Conservation (phyloP, 2,888 invertebrate species). For the Drosophila prostipennis region DNA sequence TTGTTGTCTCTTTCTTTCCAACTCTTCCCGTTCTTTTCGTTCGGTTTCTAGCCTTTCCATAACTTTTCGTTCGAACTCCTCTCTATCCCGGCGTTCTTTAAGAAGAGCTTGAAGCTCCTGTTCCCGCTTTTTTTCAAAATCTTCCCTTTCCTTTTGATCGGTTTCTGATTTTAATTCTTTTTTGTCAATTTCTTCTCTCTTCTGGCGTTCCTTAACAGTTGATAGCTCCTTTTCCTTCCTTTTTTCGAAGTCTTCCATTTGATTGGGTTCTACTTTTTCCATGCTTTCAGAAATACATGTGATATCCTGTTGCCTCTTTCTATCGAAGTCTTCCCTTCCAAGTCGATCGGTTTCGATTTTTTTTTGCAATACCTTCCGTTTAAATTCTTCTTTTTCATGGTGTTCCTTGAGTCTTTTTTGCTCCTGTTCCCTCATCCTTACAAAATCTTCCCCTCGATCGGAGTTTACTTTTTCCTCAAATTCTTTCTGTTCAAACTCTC, state of each 20-base stretch:
- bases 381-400: not conserved
- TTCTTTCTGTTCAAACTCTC: not conserved
- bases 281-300: not conserved
- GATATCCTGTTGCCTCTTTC: not conserved
- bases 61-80: constrained; percentile 1
- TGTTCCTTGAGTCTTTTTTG: not conserved
- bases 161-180: not conserved
- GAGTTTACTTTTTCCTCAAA: not conserved
- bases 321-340: too few relatives aligned
- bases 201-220: not conserved
- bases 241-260: not conserved
- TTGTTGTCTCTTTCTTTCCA: not conserved
- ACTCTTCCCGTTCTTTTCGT: not conserved
- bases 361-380: not conserved
- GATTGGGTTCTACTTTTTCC: not conserved
- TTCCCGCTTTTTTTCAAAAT: not conserved
- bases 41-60: not conserved
- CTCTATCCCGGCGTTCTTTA: not conserved
- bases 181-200: not conserved
- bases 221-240: not conserved
- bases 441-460: not conserved
- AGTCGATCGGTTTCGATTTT: not conserved
- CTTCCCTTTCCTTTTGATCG: not conserved
- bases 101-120: not conserved
- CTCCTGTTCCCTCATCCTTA: not conserved